A percentile compares a stretch with the other conserved stretches of the same genome.
Evolutionary conservation across 2,888 invertebrate species (phyloP).

Genomic region (Tinea pellionella): DNA sequence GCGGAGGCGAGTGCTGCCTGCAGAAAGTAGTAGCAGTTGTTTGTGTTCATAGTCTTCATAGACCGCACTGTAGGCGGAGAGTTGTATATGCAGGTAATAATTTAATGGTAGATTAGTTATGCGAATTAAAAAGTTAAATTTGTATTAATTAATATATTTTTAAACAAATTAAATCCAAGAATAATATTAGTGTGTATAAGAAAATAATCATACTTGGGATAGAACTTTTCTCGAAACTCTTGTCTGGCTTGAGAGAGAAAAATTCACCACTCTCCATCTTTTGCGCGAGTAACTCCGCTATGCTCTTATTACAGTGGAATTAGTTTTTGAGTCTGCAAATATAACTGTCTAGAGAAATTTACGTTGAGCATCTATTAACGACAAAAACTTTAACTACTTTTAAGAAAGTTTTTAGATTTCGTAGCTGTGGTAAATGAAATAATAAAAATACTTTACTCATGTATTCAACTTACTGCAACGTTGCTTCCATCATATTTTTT

Average conservation of each 20-base stretch:
- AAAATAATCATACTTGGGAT: constrained; percentile 3
- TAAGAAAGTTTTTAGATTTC: constrained; percentile 8
- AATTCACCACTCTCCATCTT: constrained; percentile 14
- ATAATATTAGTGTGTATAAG: constrained; percentile 1
- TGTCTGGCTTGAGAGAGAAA: constrained; percentile 14
- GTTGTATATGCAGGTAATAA: no score
- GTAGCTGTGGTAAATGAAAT: neutral
- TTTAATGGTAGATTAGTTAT: no score
- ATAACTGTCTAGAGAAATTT: constrained; percentile 22
- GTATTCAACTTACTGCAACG: neutral
- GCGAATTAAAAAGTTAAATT: no score
- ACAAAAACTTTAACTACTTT: constrained; percentile 22
- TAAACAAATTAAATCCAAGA: neutral
- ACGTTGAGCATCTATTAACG: constrained; percentile 22
- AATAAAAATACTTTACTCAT: neutral
- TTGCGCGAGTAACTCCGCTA: constrained; percentile 4
- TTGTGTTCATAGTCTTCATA: no score
- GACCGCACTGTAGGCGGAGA: no score
- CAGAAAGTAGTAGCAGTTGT: no score
- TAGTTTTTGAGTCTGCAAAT: constrained; percentile 15
- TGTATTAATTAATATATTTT: no score
- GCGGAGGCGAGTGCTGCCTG: no score
- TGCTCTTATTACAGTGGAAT: constrained; percentile 12
- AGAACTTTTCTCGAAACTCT: constrained; percentile 10
- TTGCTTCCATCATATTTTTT: neutral